Evolutionary conservation across 2,888 invertebrate genomes (phyloP), one percentile per base, ranked within the genome.

Genomic region (Branchipolynoe longqiensis): DNA sequence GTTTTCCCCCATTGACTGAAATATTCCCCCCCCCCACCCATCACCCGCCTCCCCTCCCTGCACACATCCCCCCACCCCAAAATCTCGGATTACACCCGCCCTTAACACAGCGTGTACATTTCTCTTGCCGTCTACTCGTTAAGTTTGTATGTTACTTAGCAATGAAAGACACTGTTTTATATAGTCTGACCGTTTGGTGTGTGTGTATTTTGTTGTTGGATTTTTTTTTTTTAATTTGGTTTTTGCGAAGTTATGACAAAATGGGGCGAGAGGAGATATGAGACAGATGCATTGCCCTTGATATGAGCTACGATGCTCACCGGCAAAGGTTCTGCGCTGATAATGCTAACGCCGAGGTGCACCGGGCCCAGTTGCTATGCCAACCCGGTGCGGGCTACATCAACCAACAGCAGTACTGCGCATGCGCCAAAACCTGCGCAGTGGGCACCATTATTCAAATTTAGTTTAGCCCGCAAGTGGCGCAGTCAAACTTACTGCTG

Each of bases 121-220:
- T 33, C 14, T 69, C 36, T 69, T 12, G 14, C 8, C 33, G 36
- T 69, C 38, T 31, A 14, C 12, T 14, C 69, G 1, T 36, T 69
- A 3, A 36, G 18, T 36, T 33, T 69, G 6, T 48, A 4, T 25
- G n/a, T 58, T 69, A 69, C 69, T 69, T 38, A 69, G 38, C 69
- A 69, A 69, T 69, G 69, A 69, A 69, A 69, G 69, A 69, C 69
- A 36, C n/a, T 33, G 69, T 69, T 69, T 69, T 58, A 14, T 69
- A 22, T 69, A 69, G 31, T n/a, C n/a, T n/a, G n/a, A n/a, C n/a
- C n/a, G n/a, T n/a, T n/a, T n/a, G n/a, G n/a, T n/a, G n/a, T n/a
- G n/a, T n/a, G n/a, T 3, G 62, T 12, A 48, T 8, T 48, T 48
- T 48, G 48, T 48, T n/a, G n/a, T n/a, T n/a, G n/a, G n/a, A n/a